These are phyloP conservation scores for Piezodorus guildinii DNA, from an alignment of 1,140 invertebrate species.

Conservation along the genomic window DNA sequence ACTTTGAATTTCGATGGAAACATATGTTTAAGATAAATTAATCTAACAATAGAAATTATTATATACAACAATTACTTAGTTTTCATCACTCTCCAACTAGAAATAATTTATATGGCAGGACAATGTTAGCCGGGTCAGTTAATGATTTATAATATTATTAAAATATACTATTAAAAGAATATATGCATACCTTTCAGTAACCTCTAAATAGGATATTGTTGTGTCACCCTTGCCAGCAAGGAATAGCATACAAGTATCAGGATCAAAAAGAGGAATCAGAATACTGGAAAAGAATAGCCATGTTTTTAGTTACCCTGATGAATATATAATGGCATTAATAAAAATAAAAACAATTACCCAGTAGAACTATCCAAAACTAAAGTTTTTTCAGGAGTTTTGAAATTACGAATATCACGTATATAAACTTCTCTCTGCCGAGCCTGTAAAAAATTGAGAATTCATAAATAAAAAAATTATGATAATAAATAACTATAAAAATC, in stretches of 20 bases:
- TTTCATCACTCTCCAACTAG: too few relatives aligned
- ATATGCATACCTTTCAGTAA: slow-evolving; percentile 45
- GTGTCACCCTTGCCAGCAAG: slow-evolving; percentile 85
- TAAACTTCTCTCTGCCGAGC: slow-evolving; percentile 71
- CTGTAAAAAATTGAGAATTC: slow-evolving; percentile 30
- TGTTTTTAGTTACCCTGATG: slow-evolving; percentile 1
- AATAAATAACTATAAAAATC: background rate
- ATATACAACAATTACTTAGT: too few relatives aligned
- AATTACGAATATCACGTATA: slow-evolving; percentile 73
- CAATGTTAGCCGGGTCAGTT: too few relatives aligned
- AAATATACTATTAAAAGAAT: too few relatives aligned
- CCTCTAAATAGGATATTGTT: slow-evolving; percentile 75
- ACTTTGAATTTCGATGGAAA: too few relatives aligned
- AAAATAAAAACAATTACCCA: slow-evolving; percentile 41
- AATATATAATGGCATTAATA: background rate
- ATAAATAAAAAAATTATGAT: too few relatives aligned
- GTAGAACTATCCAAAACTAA: slow-evolving; percentile 79
- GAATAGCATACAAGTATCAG: slow-evolving; percentile 89
- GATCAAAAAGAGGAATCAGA: slow-evolving; percentile 77
- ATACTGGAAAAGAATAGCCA: slow-evolving; percentile 40
- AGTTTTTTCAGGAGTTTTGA: slow-evolving; percentile 62
- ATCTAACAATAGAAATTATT: too few relatives aligned
- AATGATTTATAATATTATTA: too few relatives aligned
- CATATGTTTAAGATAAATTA: too few relatives aligned
- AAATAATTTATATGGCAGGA: too few relatives aligned